A percentile compares a stretch with the other conserved stretches of the same genome.
These are phyloP conservation scores for Tyto alba DNA, from an alignment of 2,113 vertebrate genomes.

Conservation along the genomic window DNA sequence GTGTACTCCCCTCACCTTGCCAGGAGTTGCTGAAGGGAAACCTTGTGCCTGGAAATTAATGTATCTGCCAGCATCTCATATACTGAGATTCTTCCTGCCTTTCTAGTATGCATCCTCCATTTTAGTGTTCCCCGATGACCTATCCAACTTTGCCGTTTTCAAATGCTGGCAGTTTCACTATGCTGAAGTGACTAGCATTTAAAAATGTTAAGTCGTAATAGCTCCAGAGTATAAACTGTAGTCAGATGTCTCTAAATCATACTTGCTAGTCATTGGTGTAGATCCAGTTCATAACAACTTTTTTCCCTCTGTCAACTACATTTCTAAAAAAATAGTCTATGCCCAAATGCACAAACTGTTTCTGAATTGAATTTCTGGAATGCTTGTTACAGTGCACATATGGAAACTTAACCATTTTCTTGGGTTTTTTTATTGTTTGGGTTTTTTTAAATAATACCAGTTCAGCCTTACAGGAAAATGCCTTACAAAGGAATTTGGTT, in stretches of 20 bases:
- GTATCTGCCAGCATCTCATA: background rate
- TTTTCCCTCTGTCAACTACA: background rate
- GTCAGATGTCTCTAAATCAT: constrained; percentile 3
- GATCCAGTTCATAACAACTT: background rate
- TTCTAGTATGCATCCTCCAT: background rate
- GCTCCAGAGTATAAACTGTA: background rate
- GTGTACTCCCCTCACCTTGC: background rate
- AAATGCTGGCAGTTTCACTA: background rate
- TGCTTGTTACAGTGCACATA: background rate
- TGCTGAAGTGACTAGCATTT: background rate
- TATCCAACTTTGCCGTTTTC: background rate
- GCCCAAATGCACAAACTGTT: background rate
- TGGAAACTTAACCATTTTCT: background rate
- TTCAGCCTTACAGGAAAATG: background rate
- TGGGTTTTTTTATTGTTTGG: too few species aligned
- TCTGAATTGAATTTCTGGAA: background rate
- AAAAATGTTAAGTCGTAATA: background rate
- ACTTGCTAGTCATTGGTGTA: background rate
- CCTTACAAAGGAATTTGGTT: background rate
- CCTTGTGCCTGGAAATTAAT: background rate
- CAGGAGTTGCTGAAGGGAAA: background rate
- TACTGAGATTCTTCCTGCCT: background rate
- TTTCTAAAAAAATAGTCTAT: background rate
- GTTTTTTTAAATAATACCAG: background rate
- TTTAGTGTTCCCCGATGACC: background rate